These are phyloP conservation scores for Oreochromis spilurus DNA, from an alignment of 2,113 vertebrate species.

Conservation along the genomic window DNA sequence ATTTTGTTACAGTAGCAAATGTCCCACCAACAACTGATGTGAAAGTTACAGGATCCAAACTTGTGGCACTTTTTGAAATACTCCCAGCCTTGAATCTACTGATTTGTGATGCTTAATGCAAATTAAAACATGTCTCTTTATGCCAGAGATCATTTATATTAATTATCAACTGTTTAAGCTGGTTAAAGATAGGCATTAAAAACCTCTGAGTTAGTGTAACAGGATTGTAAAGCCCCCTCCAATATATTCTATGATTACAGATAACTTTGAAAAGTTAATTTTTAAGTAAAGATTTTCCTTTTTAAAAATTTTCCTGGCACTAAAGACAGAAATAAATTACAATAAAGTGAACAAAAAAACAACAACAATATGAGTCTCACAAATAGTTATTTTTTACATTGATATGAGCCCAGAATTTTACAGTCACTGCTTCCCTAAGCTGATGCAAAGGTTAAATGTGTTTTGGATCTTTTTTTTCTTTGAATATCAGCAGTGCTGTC, in stretches of 20 bases:
- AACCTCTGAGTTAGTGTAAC: not conserved
- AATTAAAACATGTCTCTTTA: not conserved
- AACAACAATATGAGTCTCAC: not conserved
- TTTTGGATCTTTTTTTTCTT: constrained; percentile 7
- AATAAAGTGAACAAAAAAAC: not conserved
- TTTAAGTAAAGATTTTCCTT: not conserved
- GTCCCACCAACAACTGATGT: not conserved
- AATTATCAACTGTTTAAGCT: not conserved
- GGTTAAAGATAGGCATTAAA: not conserved
- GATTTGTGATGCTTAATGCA: not conserved
- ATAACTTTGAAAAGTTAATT: not conserved
- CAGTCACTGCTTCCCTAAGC: not conserved
- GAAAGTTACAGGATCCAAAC: not conserved
- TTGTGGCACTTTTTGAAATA: not conserved
- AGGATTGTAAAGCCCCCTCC: not conserved
- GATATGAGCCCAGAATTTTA: not conserved
- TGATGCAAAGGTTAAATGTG: not conserved
- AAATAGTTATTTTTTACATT: not conserved
- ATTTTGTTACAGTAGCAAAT: not conserved
- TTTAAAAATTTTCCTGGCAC: not conserved
- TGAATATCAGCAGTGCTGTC: not conserved
- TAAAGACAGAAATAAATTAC: not conserved
- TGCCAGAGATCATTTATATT: not conserved
- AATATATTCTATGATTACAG: not conserved
- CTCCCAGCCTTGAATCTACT: not conserved